Evolutionary conservation across 2,888 invertebrate species (phyloP).

Genomic region (Brenthis hecate): DNA sequence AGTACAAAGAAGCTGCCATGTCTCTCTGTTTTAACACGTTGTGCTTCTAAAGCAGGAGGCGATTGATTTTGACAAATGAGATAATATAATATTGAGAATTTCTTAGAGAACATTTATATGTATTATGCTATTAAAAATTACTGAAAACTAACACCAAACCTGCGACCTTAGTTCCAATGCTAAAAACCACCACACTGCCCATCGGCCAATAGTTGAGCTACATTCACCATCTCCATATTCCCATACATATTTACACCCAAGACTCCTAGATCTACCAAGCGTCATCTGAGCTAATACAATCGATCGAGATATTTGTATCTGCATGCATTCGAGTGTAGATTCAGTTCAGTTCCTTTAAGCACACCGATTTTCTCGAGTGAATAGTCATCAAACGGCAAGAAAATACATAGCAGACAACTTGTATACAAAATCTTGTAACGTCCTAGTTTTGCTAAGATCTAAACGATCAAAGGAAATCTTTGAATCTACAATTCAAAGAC

Average conservation of each 20-base stretch:
- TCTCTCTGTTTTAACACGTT: too few species aligned
- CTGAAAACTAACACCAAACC: too few species aligned
- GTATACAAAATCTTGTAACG: conserved; percentile 14
- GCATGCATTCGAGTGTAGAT: conserved; percentile 24
- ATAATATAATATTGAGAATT: too few species aligned
- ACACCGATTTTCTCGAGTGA: conserved; percentile 33
- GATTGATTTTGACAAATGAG: too few species aligned
- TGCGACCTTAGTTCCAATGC: too few species aligned
- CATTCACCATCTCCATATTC: background rate
- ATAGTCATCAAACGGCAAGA: conserved; percentile 34
- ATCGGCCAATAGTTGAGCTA: too few species aligned
- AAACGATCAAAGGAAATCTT: background rate
- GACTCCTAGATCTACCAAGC: background rate
- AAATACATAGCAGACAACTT: conserved; percentile 20
- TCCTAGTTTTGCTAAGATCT: conserved; percentile 18
- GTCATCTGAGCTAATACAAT: conserved; percentile 19
- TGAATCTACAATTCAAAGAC: background rate
- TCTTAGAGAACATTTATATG: too few species aligned
- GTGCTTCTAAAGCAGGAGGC: too few species aligned
- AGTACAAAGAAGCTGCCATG: too few species aligned
- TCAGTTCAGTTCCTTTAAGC: conserved; percentile 28
- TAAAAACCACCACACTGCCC: too few species aligned
- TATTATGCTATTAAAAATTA: too few species aligned
- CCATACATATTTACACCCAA: background rate
- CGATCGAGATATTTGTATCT: conserved; percentile 9